Evolutionary conservation across 2,113 vertebrate genomes (phyloP).

Genomic region (Elachura formosa): DNA sequence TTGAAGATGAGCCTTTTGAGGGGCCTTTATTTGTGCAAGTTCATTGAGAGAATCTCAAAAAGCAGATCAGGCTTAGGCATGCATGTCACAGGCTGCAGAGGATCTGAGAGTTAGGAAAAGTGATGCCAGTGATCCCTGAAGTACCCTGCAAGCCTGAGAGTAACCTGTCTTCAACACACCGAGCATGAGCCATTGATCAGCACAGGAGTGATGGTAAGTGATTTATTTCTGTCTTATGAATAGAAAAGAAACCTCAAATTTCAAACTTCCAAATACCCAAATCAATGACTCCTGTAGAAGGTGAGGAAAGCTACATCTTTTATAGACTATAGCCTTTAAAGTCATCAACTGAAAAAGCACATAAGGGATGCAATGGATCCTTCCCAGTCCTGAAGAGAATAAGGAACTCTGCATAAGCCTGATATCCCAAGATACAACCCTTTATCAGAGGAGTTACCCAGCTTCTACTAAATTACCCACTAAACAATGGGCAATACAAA

Average conservation of each 20-base stretch:
- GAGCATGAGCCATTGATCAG: not conserved
- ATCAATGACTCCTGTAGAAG: not conserved
- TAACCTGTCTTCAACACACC: not conserved
- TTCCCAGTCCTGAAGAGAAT: not conserved
- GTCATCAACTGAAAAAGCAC: not conserved
- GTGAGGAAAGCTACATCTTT: not conserved
- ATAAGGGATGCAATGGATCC: not conserved
- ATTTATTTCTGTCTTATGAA: not conserved
- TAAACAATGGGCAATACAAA: not conserved
- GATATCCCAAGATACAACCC: not conserved
- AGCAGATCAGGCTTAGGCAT: not conserved
- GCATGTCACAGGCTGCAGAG: accelerated
- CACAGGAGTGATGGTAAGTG: not conserved
- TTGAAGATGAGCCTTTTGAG: not conserved
- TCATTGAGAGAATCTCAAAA: not conserved
- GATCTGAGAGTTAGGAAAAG: not conserved
- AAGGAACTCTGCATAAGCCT: not conserved
- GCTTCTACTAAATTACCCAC: not conserved
- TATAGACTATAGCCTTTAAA: not conserved
- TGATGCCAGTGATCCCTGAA: not conserved
- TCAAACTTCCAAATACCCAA: not conserved
- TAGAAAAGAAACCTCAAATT: not conserved
- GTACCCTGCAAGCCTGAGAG: not conserved
- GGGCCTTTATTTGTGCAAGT: not conserved
- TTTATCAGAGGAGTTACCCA: not conserved